Base-by-base conservation (phyloP, 1,140 invertebrate genomes). In the Atta cephalotes region DNA sequence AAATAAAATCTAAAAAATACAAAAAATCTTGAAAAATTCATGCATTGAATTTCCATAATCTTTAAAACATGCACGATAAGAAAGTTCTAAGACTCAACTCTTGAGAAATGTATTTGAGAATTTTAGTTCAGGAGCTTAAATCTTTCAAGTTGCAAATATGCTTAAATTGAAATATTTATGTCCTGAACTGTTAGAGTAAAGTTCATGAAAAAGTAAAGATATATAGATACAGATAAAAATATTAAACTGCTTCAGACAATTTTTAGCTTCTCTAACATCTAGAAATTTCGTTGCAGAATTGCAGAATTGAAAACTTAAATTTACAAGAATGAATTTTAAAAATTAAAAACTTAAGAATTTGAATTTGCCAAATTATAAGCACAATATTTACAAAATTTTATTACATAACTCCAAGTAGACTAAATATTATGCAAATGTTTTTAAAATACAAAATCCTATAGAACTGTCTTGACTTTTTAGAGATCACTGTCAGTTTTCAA, bases 121-220 rank as follows among this genome's bases (percentile, higher is more conserved):
- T 80, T 80, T 80, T 80, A 70, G 63, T 80, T 80, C 78, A 80
- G 78, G n/a, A 12, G 63, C 78, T 78, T 78, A 65, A 78, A 65
- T 78, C 78, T 80, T 25, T n/a, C 28, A 28, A 56, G 63, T 53
- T 80, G 78, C 63, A 70, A 80, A 80, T 70, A 53, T 56, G 49
- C 78, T 70, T n/a, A 80, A 80, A 80, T 80, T 80, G 63, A 80
- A 80, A 80, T 80, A 70, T 80, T 80, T 80, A 80, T 80, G 65
- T 70, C 45, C 3, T 18, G 60, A 51, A 66, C 60, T 51, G 25
- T 25, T 66, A 66, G 21, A 66, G 21, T 77, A 62, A 77, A 70
- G 65, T 66, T 79, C 28, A 80, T 18, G 14, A 68, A 80, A 68
- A 80, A 80, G 31, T 80, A 35, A 80, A 80, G 49, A 70, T 80